A percentile compares a stretch with the other conserved stretches of the same genome.
phyloP scores from a whole-genome alignment of 2,113 vertebrate genomes.

The Micromys minutus region DNA sequence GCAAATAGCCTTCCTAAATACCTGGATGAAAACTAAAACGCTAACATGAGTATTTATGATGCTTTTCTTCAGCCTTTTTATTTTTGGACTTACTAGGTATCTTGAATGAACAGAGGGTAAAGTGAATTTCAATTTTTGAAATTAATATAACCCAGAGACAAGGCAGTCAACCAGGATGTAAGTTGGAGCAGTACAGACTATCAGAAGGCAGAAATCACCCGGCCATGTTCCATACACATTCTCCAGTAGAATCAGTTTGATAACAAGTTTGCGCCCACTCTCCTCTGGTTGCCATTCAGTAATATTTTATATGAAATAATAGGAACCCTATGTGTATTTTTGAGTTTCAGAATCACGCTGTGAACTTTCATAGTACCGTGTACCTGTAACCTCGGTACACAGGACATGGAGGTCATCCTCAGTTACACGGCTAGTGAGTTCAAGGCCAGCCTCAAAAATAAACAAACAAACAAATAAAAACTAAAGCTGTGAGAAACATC shows the following conservation, averaged over 20 bases:
- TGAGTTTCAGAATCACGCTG: background rate
- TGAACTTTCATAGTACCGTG: background rate
- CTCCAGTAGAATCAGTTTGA: background rate
- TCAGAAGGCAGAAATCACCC: background rate
- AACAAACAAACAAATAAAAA: background rate
- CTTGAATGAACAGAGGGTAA: background rate
- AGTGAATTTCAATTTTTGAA: conserved; percentile 34
- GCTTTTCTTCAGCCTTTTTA: background rate
- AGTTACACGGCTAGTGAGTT: background rate
- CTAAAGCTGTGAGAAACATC: background rate
- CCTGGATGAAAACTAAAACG: background rate
- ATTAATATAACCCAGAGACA: background rate
- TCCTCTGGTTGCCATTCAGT: background rate
- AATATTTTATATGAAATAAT: background rate
- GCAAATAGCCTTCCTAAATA: background rate
- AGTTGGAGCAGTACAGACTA: background rate
- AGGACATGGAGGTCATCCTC: background rate
- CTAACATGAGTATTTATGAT: background rate
- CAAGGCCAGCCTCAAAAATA: background rate
- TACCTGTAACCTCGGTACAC: background rate
- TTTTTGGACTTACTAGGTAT: conserved; percentile 10
- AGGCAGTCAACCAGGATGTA: background rate
- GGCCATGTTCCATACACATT: background rate
- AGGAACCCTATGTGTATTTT: background rate
- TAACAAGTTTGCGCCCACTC: background rate